Conservation (phyloP, 2,113 vertebrate species). For the Baryphthengus martii region DNA sequence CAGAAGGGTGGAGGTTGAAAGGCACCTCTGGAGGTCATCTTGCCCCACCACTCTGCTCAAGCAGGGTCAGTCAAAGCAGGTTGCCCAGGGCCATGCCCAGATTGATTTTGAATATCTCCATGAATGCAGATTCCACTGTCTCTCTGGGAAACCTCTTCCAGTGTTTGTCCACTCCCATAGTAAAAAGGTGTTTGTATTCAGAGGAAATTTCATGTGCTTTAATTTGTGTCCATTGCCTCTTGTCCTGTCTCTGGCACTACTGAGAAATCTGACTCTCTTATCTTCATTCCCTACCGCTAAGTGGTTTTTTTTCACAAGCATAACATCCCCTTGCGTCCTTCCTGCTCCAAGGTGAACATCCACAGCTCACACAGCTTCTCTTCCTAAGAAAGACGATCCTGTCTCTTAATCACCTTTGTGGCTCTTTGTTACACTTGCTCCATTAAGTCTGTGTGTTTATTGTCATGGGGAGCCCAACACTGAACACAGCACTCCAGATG, state of each 20-base stretch:
- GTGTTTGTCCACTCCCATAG: background rate
- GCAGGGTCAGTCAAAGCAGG: background rate
- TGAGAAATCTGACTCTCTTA: background rate
- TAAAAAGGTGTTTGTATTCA: background rate
- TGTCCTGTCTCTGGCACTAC: background rate
- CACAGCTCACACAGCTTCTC: background rate
- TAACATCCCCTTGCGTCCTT: background rate
- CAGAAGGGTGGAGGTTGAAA: background rate
- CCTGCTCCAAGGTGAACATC: background rate
- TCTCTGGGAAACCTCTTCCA: background rate
- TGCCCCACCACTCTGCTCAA: background rate
- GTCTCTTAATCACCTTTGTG: background rate
- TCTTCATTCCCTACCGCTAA: background rate
- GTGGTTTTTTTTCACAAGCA: background rate
- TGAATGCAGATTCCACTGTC: background rate
- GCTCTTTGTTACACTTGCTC: background rate
- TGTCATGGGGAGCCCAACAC: background rate
- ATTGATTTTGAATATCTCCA: background rate
- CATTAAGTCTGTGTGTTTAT: background rate
- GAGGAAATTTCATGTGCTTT: background rate
- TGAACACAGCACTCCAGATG: background rate
- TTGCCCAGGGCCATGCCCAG: background rate
- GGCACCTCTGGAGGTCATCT: background rate
- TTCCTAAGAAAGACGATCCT: background rate
- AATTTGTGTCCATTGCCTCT: background rate